A percentile compares a stretch with the other conserved stretches of the same genome.
Evolutionary conservation across 2,888 invertebrate genomes (phyloP).

Genomic region (Ectobius pallidus): DNA sequence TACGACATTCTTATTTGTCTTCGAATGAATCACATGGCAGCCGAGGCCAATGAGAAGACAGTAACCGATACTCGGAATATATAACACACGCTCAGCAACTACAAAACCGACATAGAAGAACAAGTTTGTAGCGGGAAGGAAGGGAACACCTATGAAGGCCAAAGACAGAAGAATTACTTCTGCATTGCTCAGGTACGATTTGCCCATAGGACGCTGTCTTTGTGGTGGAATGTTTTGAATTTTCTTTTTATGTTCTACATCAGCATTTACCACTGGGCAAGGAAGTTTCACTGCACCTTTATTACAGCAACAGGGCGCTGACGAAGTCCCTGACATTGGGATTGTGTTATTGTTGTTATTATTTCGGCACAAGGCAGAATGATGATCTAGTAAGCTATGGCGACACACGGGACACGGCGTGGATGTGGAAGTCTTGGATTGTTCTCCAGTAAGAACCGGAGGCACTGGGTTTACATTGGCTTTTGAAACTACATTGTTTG

Average conservation of each 20-base stretch:
- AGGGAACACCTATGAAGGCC: constrained; percentile 84
- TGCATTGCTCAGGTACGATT: background rate
- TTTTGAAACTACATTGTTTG: background rate
- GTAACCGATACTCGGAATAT: constrained; percentile 94
- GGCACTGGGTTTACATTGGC: background rate
- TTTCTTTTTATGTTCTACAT: background rate
- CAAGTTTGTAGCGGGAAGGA: constrained; percentile 94
- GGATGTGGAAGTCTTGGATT: background rate
- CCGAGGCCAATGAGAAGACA: constrained; percentile 82
- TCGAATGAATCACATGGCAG: constrained; percentile 49
- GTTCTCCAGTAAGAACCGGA: constrained; percentile 28
- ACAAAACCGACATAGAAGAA: constrained; percentile 99
- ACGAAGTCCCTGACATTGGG: constrained; percentile 50
- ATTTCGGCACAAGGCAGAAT: constrained; percentile 71
- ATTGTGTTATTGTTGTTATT: constrained; percentile 74
- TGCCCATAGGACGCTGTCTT: background rate
- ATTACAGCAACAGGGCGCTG: constrained; percentile 52
- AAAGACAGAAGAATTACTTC: constrained; percentile 64
- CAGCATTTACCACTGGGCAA: background rate
- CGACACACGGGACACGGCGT: constrained; percentile 70
- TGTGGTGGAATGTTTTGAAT: background rate
- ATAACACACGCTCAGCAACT: constrained; percentile 93
- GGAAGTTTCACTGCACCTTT: background rate
- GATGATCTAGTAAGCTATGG: constrained; percentile 68
- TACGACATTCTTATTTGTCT: constrained; percentile 53